phyloP scores from a whole-genome alignment of 2,113 vertebrate genomes.

The Sander vitreus region DNA sequence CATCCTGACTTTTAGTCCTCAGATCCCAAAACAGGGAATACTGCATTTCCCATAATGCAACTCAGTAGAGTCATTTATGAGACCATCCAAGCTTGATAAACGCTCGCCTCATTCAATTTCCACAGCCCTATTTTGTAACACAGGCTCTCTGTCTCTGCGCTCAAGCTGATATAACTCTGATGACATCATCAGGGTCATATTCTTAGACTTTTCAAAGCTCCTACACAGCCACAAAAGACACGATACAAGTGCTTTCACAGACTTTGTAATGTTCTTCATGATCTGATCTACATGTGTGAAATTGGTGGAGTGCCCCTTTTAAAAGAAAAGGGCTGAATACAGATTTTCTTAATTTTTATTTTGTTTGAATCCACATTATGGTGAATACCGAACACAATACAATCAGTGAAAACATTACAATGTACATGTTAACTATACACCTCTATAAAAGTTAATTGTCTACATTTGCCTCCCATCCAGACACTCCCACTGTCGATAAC shows the following conservation, averaged over 20 bases:
- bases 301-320: not conserved
- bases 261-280: not conserved
- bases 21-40: too few relatives aligned
- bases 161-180: not conserved
- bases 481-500: conserved; percentile 69
- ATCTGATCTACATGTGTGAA: not conserved
- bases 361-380: not conserved
- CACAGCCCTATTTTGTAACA: not conserved
- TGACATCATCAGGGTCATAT: not conserved
- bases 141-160: not conserved
- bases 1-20: too few relatives aligned
- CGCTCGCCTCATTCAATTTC: not conserved
- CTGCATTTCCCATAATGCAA: too few relatives aligned
- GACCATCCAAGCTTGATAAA: too few relatives aligned
- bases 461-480: conserved; percentile 39
- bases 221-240: not conserved
- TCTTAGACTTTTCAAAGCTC: not conserved
- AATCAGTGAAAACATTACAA: not conserved
- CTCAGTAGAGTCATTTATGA: too few relatives aligned
- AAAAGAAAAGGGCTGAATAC: not conserved
- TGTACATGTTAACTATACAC: not conserved
- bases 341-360: not conserved
- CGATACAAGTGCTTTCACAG: not conserved
- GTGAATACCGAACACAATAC: not conserved
- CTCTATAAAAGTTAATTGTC: conserved; percentile 35